Base-by-base conservation (phyloP, 1,140 invertebrate species). In the Globodera ellingtonae region DNA sequence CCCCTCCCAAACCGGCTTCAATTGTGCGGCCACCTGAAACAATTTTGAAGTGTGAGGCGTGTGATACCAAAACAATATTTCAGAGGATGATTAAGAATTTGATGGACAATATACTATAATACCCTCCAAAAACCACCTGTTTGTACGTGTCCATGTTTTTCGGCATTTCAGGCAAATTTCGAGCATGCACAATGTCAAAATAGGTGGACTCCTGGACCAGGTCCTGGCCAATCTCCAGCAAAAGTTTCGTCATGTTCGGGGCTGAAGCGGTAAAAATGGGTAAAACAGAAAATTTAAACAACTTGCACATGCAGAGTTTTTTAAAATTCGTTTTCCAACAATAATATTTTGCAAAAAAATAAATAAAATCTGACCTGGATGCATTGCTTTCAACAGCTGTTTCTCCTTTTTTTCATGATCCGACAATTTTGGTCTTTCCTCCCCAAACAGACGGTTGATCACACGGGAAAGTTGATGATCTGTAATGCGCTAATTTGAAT, bases 91-190 rank as follows among this genome's bases (percentile, higher is more conserved):
- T 3, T n/a, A 5, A n/a, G 13, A 21, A 21, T 6, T 71, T 71
- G 2, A 24, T 15, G 44, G 3, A 50, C 50, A 52, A 67, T 24
- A 24, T 24, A 24, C 3, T 67, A 21, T n/a, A n/a, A n/a, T n/a
- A n/a, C n/a, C 66, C 75, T 35, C 86, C 84, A 62, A 21, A 8
- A 10, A 46, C 75, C 21, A 84, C 84, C 48, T 87, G 84, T 70
- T 89, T 88, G 77, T 89, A 89, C 1, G 87, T 88, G 59, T 89
- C 87, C 62, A 89, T 83, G 70, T 88, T 89, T 56, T 88, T 89
- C 9, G 87, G 87, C 47, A 83, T 80, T 75, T 89, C 87, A 6
- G 87, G 87, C 15, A 89, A 66, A 85, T 89, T 89, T 18, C 83
- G 78, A 3, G 87, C 88, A 78, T 89, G 87, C 44, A 77, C 88